Evolutionary conservation across 2,888 invertebrate species (phyloP).

Genomic region (Lasius platythorax): DNA sequence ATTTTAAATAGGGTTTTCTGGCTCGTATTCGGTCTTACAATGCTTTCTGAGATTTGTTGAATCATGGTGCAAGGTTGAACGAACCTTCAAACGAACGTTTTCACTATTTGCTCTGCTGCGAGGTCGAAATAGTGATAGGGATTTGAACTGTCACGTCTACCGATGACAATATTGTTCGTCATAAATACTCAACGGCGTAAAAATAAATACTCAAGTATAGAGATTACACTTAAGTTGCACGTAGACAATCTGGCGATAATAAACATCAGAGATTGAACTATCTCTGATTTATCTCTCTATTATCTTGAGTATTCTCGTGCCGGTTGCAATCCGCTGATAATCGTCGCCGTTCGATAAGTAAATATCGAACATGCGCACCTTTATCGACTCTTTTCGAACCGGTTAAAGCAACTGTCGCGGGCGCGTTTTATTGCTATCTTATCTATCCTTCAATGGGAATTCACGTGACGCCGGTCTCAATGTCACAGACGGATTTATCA

Average conservation of each 20-base stretch:
- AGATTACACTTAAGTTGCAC: background rate
- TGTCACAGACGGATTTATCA: conserved; percentile 27
- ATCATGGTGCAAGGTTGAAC: conserved; percentile 67
- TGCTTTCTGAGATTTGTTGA: conserved; percentile 56
- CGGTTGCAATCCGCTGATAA: conserved; percentile 3
- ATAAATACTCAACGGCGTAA: background rate
- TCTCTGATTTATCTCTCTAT: background rate
- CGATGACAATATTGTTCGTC: background rate
- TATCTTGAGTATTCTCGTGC: background rate
- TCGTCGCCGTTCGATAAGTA: background rate
- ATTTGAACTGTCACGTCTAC: background rate
- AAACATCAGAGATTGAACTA: background rate
- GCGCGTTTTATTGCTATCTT: background rate
- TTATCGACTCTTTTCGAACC: background rate
- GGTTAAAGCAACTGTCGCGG: background rate
- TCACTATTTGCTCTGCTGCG: background rate
- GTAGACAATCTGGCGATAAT: background rate
- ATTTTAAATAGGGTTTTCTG: too few relatives aligned
- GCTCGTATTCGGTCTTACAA: background rate
- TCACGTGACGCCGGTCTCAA: conserved; percentile 37
- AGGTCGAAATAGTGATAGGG: background rate
- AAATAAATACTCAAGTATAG: background rate
- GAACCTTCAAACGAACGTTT: conserved; percentile 60
- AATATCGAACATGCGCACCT: background rate
- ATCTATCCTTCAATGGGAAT: conserved; percentile 45